Evolutionary conservation across 2,113 vertebrate species (phyloP).

Genomic region (Apteryx mantelli): DNA sequence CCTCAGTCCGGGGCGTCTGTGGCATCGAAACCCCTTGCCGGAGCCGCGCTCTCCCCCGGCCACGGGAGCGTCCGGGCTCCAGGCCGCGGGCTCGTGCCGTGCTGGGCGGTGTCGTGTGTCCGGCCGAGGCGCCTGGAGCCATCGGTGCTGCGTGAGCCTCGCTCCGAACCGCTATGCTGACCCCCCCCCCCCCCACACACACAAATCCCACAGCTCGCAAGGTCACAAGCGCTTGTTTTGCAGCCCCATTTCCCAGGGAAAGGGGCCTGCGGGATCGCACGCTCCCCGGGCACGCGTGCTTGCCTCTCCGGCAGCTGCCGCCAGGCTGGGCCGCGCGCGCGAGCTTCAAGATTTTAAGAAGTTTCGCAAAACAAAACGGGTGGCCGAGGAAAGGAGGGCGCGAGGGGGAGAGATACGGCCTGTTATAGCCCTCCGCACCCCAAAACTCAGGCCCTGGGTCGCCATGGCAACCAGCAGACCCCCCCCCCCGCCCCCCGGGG

Average conservation of each 20-base stretch:
- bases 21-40: not conserved
- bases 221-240: not conserved
- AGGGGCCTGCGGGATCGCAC: not conserved
- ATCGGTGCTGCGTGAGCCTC: too few relatives aligned
- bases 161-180: too few relatives aligned
- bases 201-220: too few relatives aligned
- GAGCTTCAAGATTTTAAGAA: not conserved
- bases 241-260: not conserved
- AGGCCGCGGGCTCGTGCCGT: rapidly evolving
- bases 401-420: too few relatives aligned
- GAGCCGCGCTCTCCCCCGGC: not conserved
- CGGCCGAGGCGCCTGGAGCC: too few relatives aligned
- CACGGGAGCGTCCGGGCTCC: rapidly evolving
- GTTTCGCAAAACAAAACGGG: not conserved
- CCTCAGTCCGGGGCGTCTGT: not conserved
- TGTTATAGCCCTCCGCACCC: not conserved
- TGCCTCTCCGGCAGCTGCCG: not conserved
- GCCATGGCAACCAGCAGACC: rapidly evolving
- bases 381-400: not conserved
- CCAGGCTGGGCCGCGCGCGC: not conserved
- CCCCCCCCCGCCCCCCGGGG: too few relatives aligned
- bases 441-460: not conserved
- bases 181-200: too few relatives aligned
- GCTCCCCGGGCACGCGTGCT: too few relatives aligned
- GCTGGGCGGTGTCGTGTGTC: not conserved